phyloP scores from a whole-genome alignment of 2,888 invertebrate species.

The Leptopilina drosophilae region DNA sequence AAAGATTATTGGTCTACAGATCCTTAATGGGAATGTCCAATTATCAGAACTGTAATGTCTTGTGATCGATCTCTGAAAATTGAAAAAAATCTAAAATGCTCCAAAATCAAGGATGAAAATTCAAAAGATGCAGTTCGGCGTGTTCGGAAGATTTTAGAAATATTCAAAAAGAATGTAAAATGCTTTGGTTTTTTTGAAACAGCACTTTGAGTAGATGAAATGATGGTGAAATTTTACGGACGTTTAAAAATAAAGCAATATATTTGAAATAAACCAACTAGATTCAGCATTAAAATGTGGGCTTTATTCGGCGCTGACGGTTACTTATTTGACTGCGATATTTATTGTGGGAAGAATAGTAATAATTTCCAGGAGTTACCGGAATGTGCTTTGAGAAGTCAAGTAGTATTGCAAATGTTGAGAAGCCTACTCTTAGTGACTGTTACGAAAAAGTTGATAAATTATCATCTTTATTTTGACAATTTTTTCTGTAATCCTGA shows the following conservation, averaged over 20 bases:
- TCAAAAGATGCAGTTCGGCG: conserved; percentile 18
- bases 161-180: conserved; percentile 12
- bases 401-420: conserved; percentile 49
- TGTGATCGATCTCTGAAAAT: conserved; percentile 13
- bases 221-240: conserved; percentile 53
- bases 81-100: conserved; percentile 9
- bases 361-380: conserved; percentile 35
- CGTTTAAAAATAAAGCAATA: conserved; percentile 45
- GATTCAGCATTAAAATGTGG: conserved; percentile 51
- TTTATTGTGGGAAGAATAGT: conserved; percentile 42
- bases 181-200: background rate
- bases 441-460: conserved; percentile 44
- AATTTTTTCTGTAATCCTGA: conserved; percentile 53
- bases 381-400: conserved; percentile 50
- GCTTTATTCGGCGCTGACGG: conserved; percentile 44
- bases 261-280: conserved; percentile 47
- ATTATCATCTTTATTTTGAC: conserved; percentile 52
- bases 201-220: background rate
- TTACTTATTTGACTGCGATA: conserved; percentile 50
- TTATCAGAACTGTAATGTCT: conserved; percentile 4
- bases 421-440: conserved; percentile 45
- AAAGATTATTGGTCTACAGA: conserved; percentile 23
- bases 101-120: too few species aligned
- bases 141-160: conserved; percentile 1
- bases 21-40: background rate